Conservation (phyloP, 2,797 vertebrate genomes). For the Amphiprion clarkii region DNA sequence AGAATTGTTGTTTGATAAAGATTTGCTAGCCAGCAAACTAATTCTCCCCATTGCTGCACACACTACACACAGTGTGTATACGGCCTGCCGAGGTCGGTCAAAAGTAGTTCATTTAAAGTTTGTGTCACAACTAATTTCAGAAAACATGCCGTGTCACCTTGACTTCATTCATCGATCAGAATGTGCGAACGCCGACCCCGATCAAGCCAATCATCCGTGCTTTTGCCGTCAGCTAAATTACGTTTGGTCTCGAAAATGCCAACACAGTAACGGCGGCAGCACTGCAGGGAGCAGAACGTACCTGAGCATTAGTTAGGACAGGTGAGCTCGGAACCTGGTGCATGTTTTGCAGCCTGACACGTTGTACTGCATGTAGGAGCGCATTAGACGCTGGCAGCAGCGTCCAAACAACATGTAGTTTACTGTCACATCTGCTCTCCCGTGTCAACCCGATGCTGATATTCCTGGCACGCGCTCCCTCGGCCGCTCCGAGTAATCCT, state of each 20-base stretch:
- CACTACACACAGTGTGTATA: no score
- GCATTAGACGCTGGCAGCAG: background rate
- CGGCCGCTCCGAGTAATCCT: conserved; percentile 44
- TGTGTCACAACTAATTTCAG: background rate
- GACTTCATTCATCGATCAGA: conserved; percentile 7
- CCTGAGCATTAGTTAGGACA: conserved; percentile 19
- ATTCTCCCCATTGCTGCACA: background rate
- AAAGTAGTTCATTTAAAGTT: background rate
- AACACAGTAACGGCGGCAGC: background rate
- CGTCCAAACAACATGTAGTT: conserved; percentile 21
- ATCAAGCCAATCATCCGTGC: background rate
- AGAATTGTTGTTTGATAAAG: no score
- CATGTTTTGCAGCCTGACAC: background rate
- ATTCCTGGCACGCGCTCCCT: conserved; percentile 20
- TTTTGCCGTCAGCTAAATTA: background rate
- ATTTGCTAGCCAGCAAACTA: no score
- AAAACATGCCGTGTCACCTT: conserved; percentile 2
- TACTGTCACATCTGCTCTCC: conserved; percentile 33
- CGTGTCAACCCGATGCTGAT: conserved; percentile 19
- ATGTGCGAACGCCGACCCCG: background rate
- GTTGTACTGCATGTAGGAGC: background rate
- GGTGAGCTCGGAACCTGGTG: background rate
- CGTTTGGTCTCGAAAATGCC: background rate
- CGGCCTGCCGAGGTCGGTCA: background rate
- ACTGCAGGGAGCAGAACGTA: background rate